Evolutionary conservation across 2,113 vertebrate species (phyloP).

Genomic region (Ranitomeya variabilis): DNA sequence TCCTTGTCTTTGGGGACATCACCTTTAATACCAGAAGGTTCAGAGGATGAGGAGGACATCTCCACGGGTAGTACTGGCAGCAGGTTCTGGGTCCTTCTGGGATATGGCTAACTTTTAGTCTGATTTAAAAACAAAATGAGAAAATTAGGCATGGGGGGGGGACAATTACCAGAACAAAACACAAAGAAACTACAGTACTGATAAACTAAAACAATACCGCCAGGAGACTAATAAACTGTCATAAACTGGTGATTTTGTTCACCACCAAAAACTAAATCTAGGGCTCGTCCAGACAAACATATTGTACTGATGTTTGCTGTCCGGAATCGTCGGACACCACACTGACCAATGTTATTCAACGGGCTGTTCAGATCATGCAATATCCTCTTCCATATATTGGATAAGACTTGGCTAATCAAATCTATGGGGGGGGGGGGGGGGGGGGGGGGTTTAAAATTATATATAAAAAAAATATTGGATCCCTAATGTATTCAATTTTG

Average conservation of each 20-base stretch:
- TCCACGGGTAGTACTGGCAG: slow-evolving; percentile 43
- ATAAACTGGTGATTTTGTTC: neutral
- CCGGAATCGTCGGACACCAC: too few species aligned
- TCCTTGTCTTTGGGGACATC: slow-evolving; percentile 69
- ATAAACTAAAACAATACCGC: neutral
- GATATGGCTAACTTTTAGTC: neutral
- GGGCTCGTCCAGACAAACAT: too few species aligned
- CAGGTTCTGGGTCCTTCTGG: neutral
- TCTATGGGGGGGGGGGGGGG: too few species aligned
- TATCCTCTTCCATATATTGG: too few species aligned
- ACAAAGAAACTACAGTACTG: neutral
- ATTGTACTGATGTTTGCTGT: too few species aligned
- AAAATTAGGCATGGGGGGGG: neutral
- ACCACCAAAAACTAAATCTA: neutral
- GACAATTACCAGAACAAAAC: neutral
- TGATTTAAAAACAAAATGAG: neutral
- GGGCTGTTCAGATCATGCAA: too few species aligned
- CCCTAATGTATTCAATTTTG: too few species aligned
- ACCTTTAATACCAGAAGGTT: slow-evolving; percentile 64
- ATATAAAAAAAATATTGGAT: too few species aligned
- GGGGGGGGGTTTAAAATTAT: too few species aligned
- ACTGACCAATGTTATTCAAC: too few species aligned
- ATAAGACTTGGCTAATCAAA: too few species aligned
- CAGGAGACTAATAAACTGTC: neutral
- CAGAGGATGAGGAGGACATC: slow-evolving; percentile 78